phyloP scores from a whole-genome alignment of 1,140 invertebrate genomes.

The Nixonia krombeini region DNA sequence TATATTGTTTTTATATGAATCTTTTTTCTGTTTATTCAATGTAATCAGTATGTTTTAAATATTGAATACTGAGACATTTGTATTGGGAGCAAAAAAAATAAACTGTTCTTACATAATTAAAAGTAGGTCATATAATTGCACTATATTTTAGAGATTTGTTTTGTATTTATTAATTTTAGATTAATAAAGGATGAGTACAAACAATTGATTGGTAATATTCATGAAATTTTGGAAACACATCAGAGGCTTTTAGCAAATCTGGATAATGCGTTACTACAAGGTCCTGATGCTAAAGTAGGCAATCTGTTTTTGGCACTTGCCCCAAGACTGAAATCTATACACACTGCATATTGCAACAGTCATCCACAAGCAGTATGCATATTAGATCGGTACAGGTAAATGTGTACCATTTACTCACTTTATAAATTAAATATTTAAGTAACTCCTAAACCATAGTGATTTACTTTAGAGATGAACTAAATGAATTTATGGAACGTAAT shows the following conservation, averaged over 20 bases:
- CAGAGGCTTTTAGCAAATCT: slow-evolving; percentile 83
- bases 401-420: no score
- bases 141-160: no score
- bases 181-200: slow-evolving; percentile 88
- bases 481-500: slow-evolving; percentile 88
- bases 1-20: not conserved
- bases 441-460: slow-evolving; percentile 6
- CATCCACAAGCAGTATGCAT: slow-evolving; percentile 95
- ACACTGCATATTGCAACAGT: slow-evolving; percentile 89
- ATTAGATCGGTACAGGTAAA: slow-evolving; percentile 89
- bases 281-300: slow-evolving; percentile 88
- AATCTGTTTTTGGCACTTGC: slow-evolving; percentile 92
- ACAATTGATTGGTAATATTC: slow-evolving; percentile 89
- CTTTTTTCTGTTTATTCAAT: no score
- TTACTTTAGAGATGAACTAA: slow-evolving; percentile 82
- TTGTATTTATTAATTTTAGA: slow-evolving; percentile 72
- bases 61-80: no score
- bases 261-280: slow-evolving; percentile 81
- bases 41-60: no score
- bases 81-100: no score
- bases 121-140: no score
- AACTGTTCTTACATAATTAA: no score
- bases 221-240: slow-evolving; percentile 88
- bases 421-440: not conserved
- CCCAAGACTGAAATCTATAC: slow-evolving; percentile 86